A percentile compares a stretch with the other conserved stretches of the same genome.
phyloP scores from a whole-genome alignment of 2,797 vertebrate species.

The Etheostoma perlongum region DNA sequence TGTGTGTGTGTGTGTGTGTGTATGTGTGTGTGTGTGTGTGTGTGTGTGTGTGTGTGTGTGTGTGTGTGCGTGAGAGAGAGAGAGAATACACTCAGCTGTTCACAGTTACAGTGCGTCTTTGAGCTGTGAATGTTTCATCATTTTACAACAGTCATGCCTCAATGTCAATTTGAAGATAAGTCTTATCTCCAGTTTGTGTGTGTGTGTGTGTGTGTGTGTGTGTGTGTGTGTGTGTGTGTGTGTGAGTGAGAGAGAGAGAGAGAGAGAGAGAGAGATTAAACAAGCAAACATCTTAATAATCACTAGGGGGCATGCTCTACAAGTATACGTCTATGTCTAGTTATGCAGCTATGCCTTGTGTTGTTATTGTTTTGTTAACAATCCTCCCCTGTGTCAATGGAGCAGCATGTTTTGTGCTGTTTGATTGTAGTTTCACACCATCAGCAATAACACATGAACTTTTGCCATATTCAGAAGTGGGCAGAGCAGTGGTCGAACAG shows the following conservation, averaged over 20 bases:
- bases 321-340: conserved; percentile 32
- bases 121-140: conserved; percentile 43
- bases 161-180: conserved; percentile 28
- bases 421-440: conserved; percentile 78
- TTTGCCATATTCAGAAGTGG: conserved; percentile 67
- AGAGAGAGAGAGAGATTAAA: not conserved
- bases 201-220: too few relatives aligned
- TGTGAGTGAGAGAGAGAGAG: too few relatives aligned
- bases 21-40: conserved; percentile 12
- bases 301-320: conserved; percentile 74
- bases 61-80: not conserved
- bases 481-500: conserved; percentile 52
- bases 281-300: conserved; percentile 33
- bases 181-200: conserved; percentile 11
- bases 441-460: conserved; percentile 79
- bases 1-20: not conserved
- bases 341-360: conserved; percentile 37
- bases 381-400: conserved; percentile 67
- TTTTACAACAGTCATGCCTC: conserved; percentile 40
- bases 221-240: not conserved
- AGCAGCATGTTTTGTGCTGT: conserved; percentile 74
- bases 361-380: conserved; percentile 73
- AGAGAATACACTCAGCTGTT: not conserved
- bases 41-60: conserved; percentile 1
- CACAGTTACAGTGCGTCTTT: conserved; percentile 56